Evolutionary conservation across 1,140 invertebrate species (phyloP), one percentile per base, ranked within the genome.

Genomic region (Drosophila asahinai): DNA sequence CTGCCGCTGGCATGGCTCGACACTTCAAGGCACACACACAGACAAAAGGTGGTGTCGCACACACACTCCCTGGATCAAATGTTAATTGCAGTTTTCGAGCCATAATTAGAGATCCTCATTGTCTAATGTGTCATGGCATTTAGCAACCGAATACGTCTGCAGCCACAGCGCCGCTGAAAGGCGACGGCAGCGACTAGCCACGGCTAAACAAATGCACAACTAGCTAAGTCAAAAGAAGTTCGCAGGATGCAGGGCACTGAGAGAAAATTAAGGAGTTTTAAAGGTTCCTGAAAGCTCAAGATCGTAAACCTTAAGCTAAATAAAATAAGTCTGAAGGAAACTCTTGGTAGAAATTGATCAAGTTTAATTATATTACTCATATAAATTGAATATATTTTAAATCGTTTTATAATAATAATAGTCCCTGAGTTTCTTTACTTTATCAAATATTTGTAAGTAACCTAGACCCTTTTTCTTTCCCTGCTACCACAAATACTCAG

Each of bases 41-140:
- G 22, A 77, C 40, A 77, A 68, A 54, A 43, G 54, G 11, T 55
- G 27, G 36, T 38, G 27, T 9, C n/a, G 9, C 65, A 51, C 61
- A 6, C 33, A 48, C 57, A 63, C 82, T 22, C 9, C 17, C 51
- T 47, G 71, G 86, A 81, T 90, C 86, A 89, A 84, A 89, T 89
- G 86, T 90, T 89, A 89, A 90, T 89, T 89, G 86, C 84, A 83
- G 83, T 81, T 86, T 77, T 79, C 68, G 66, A 86, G 86, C 83
- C 81, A 82, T 89, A 89, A 91, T 90, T 81, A 90, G 86, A 90
- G 84, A 81, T 78, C 64, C 77, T 81, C 77, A 78, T 84, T 90
- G 86, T 90, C 81, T 86, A 90, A 90, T 90, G 71, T 84, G 73
- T 90, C 81, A 77, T 38, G 86, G 86, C 86, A 86, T 90, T 90